These are phyloP conservation scores for Anoplolepis gracilipes DNA, from an alignment of 1,140 invertebrate genomes.

Conservation along the genomic window DNA sequence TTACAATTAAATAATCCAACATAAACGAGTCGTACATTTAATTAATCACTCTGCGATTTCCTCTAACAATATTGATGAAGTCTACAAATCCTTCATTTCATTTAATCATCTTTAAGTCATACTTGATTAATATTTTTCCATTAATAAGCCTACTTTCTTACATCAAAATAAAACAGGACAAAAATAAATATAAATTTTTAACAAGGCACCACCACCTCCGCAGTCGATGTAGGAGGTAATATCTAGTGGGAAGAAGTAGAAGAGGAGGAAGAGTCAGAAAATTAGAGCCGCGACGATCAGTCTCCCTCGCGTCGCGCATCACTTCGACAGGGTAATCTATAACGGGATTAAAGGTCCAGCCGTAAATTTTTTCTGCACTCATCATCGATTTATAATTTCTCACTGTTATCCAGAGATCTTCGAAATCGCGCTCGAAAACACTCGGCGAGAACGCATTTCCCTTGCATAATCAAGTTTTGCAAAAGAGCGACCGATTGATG, in stretches of 20 bases:
- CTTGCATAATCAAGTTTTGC: neutral
- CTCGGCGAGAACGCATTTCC: neutral
- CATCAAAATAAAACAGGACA: neutral
- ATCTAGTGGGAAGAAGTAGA: constrained; percentile 42
- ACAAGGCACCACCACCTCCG: constrained; percentile 45
- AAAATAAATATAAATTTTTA: constrained; percentile 63
- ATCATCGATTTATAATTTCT: neutral
- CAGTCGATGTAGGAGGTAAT: constrained; percentile 39
- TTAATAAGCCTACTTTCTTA: neutral
- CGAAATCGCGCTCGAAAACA: neutral
- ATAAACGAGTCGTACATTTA: constrained; percentile 7
- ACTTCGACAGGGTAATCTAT: constrained; percentile 59
- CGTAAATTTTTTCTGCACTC: neutral
- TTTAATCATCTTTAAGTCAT: neutral
- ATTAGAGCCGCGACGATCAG: constrained; percentile 65
- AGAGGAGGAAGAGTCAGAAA: constrained; percentile 63
- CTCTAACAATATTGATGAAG: neutral
- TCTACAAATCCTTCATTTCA: neutral
- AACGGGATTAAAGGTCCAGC: neutral
- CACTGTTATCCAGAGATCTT: neutral
- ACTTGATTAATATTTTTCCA: neutral
- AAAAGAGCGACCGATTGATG: neutral
- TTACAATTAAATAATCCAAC: neutral
- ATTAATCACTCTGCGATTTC: neutral
- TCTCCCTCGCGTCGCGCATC: constrained; percentile 70